A percentile compares a stretch with the other conserved stretches of the same genome.
Evolutionary conservation across 2,888 invertebrate species (phyloP).

Genomic region (Epistrophella euchroma): DNA sequence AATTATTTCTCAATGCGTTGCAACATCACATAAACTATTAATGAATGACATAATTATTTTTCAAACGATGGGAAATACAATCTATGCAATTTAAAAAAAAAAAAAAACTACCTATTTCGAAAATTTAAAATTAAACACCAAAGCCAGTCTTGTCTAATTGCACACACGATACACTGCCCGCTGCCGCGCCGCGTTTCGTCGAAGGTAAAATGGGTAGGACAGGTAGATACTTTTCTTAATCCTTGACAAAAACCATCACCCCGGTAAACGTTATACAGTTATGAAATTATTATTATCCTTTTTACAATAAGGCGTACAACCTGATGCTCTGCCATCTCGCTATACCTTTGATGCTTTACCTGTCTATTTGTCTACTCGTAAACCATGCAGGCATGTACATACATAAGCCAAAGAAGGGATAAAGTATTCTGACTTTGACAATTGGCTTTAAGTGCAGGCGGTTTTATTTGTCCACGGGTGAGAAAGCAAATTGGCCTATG

Average conservation of each 20-base stretch:
- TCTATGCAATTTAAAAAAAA: too few species aligned
- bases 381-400: not conserved
- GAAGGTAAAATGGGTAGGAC: too few species aligned
- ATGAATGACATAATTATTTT: too few species aligned
- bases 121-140: too few species aligned
- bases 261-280: slow-evolving; percentile 21
- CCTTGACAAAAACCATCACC: not conserved
- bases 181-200: too few species aligned
- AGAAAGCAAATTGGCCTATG: slow-evolving; percentile 74
- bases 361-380: not conserved
- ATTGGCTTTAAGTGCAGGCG: slow-evolving; percentile 71
- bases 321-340: not conserved
- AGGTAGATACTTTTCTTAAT: not conserved
- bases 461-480: slow-evolving; percentile 61
- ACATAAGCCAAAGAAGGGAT: slow-evolving; percentile 38
- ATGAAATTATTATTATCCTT: slow-evolving; percentile 60
- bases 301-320: slow-evolving; percentile 4
- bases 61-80: too few species aligned
- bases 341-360: not conserved
- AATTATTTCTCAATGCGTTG: too few species aligned
- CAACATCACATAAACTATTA: too few species aligned
- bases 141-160: too few species aligned
- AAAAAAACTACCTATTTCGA: too few species aligned
- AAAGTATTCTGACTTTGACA: slow-evolving; percentile 44
- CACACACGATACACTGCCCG: too few species aligned